Evolutionary conservation across 2,113 vertebrate species (phyloP).

Genomic region (Micronisus gabar): DNA sequence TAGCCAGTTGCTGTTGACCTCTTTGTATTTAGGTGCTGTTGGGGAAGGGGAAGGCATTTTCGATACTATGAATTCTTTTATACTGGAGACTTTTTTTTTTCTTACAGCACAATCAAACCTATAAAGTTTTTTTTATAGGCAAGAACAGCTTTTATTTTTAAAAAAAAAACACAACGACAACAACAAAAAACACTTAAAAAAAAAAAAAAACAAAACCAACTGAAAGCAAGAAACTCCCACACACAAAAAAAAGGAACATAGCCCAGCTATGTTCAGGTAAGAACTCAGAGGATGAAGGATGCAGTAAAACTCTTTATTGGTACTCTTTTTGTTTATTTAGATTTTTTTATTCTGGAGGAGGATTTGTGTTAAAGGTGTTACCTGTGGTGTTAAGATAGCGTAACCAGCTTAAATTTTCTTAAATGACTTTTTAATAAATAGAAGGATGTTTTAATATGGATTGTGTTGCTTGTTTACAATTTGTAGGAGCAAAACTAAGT

Average conservation of each 20-base stretch:
- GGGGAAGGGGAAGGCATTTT: constrained; percentile 52
- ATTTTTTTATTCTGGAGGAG: not conserved
- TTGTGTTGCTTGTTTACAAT: constrained; percentile 20
- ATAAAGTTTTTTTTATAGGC: constrained; percentile 36
- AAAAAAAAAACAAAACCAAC: not conserved
- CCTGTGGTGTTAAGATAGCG: constrained; percentile 63
- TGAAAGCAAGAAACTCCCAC: not conserved
- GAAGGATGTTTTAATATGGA: constrained; percentile 51
- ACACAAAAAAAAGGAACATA: not conserved
- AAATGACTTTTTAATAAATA: constrained; percentile 66
- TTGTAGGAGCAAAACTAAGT: not conserved
- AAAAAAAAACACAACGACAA: too few relatives aligned
- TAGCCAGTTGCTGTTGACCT: constrained; percentile 54
- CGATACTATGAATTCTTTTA: constrained; percentile 59
- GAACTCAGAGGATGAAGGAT: constrained; percentile 44
- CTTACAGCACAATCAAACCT: constrained; percentile 53
- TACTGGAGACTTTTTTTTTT: constrained; percentile 50
- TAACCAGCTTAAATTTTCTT: constrained; percentile 68
- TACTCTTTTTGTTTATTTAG: constrained; percentile 32
- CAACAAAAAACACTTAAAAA: too few relatives aligned
- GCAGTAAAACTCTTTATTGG: constrained; percentile 14
- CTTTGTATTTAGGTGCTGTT: constrained; percentile 69
- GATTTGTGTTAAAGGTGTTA: constrained; percentile 40
- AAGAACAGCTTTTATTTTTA: constrained; percentile 35
- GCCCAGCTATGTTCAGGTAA: constrained; percentile 1